A percentile compares a stretch with the other conserved stretches of the same genome.
Evolutionary conservation across 2,113 vertebrate species (phyloP).

Genomic region (Ahaetulla prasina): DNA sequence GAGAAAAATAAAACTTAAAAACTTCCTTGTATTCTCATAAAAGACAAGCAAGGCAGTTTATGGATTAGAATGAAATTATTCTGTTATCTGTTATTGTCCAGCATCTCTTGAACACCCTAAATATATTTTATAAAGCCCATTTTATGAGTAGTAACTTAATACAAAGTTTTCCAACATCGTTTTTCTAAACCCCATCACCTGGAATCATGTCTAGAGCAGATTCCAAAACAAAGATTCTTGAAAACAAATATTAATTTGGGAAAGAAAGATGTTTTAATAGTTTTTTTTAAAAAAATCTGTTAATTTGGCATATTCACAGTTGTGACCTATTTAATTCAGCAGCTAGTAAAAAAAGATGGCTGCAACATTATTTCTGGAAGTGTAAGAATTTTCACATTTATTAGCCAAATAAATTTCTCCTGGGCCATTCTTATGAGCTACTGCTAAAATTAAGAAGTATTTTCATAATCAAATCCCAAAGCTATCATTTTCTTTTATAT

Average conservation of each 20-base stretch:
- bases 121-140: not conserved
- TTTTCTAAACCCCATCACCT: not conserved
- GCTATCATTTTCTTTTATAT: not conserved
- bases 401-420: not conserved
- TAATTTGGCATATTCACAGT: not conserved
- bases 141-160: rapidly evolving
- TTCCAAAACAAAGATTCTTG: not conserved
- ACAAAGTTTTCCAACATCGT: constrained; percentile 4
- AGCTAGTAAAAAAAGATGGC: not conserved
- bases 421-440: not conserved
- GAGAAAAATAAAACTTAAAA: not conserved
- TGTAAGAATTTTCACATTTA: not conserved
- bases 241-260: not conserved
- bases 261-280: not conserved
- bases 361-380: not conserved
- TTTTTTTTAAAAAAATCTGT: not conserved
- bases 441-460: not conserved
- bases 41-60: rapidly evolving
- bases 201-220: not conserved
- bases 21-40: not conserved
- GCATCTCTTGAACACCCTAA: not conserved
- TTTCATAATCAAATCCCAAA: not conserved
- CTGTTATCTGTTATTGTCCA: not conserved
- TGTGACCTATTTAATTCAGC: not conserved
- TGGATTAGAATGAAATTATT: not conserved